Conservation (phyloP, 2,797 vertebrate genomes). For the Pangasius larnaudii region DNA sequence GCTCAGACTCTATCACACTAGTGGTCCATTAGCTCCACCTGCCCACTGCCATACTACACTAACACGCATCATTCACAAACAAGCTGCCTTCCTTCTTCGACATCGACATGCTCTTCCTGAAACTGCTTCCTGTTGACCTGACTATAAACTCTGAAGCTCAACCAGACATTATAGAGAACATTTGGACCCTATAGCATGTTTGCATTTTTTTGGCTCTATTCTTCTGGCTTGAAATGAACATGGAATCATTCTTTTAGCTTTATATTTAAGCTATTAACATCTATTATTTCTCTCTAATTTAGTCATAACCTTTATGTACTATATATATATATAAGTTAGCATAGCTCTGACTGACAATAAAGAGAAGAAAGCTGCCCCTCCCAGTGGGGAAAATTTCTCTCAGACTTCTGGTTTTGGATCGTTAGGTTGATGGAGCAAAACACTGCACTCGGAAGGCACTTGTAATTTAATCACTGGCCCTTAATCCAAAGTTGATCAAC, state of each 20-base stretch:
- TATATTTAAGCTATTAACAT: background rate
- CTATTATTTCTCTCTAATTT: background rate
- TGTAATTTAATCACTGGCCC: slow-evolving; percentile 13
- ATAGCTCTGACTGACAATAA: background rate
- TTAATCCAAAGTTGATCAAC: background rate
- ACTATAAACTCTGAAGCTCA: background rate
- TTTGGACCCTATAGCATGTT: background rate
- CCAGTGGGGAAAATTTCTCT: background rate
- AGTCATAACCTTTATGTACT: background rate
- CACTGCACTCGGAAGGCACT: background rate
- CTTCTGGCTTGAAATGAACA: background rate
- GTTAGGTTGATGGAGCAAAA: background rate
- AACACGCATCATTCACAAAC: background rate
- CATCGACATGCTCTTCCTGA: background rate
- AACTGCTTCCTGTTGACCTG: background rate
- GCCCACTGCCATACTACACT: background rate
- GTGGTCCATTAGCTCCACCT: background rate
- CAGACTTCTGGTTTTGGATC: background rate
- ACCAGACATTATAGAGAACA: background rate
- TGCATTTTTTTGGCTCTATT: background rate
- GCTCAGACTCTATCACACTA: background rate
- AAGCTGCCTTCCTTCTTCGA: background rate
- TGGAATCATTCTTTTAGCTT: background rate
- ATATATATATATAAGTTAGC: background rate
- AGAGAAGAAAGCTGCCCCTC: background rate